Conservation (phyloP, 2,888 invertebrate genomes). For the Gnatocerus cornutus region DNA sequence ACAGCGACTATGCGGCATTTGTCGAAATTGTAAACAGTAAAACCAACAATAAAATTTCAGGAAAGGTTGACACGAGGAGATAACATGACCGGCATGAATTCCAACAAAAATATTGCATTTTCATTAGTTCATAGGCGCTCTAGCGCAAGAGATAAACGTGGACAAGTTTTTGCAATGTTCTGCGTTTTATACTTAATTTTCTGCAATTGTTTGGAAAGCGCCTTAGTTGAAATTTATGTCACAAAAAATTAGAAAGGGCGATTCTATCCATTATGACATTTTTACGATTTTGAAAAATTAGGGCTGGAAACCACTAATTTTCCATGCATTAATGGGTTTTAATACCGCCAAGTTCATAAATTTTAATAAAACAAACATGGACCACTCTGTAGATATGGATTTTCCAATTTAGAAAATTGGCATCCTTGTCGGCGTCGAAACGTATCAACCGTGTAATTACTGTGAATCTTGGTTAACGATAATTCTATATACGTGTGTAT, state of each 20-base stretch:
- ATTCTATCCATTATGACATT: too few relatives aligned
- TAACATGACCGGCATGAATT: constrained; percentile 19
- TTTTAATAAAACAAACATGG: too few relatives aligned
- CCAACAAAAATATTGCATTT: constrained; percentile 36
- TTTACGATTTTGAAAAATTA: too few relatives aligned
- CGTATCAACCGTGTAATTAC: not conserved
- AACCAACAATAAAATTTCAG: constrained; percentile 11
- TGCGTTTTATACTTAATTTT: constrained; percentile 1
- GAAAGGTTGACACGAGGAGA: constrained; percentile 23
- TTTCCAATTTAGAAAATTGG: not conserved
- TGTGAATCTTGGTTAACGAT: not conserved
- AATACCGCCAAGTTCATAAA: too few relatives aligned
- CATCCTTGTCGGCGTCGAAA: not conserved
- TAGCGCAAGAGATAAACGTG: constrained; percentile 38
- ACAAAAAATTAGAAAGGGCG: too few relatives aligned
- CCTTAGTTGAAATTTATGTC: too few relatives aligned
- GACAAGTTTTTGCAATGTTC: constrained; percentile 12
- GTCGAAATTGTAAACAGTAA: constrained; percentile 6
- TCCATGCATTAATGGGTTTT: too few relatives aligned
- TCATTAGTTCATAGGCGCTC: constrained; percentile 30
- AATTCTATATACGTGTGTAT: not conserved
- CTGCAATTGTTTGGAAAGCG: not conserved
- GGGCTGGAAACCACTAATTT: too few relatives aligned
- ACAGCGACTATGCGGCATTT: constrained; percentile 4
- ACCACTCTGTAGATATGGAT: not conserved